Conservation (phyloP, 2,797 vertebrate genomes). For the Onychomys leucogaster region DNA sequence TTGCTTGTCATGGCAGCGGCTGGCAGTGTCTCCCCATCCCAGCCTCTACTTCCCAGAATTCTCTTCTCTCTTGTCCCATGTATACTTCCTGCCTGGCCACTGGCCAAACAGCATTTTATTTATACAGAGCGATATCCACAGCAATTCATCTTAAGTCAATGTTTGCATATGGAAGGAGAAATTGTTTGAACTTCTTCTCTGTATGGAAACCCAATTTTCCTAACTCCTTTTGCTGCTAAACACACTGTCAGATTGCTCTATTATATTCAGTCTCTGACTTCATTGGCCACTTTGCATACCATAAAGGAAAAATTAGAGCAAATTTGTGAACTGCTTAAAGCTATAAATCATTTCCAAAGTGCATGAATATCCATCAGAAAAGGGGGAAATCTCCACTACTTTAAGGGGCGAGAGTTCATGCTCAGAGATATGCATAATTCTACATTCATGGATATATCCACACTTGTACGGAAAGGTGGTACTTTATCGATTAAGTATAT, state of each 20-base stretch:
- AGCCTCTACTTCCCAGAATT: too few species aligned
- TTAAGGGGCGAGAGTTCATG: neutral
- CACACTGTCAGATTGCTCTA: neutral
- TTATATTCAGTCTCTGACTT: neutral
- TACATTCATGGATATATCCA: neutral
- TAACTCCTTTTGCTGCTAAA: neutral
- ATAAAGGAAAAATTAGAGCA: neutral
- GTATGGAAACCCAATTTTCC: neutral
- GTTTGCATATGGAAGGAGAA: neutral
- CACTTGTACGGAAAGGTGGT: neutral
- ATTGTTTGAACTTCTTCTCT: neutral
- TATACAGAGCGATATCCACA: too few species aligned
- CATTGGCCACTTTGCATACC: neutral
- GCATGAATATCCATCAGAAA: neutral
- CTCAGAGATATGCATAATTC: neutral
- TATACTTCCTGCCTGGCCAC: too few species aligned
- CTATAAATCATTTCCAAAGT: neutral
- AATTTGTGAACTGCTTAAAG: neutral
- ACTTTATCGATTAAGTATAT: neutral
- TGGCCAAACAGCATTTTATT: too few species aligned
- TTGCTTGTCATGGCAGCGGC: too few species aligned
- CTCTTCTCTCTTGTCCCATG: too few species aligned
- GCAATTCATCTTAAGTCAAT: neutral
- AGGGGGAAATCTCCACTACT: neutral
- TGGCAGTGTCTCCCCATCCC: too few species aligned